A percentile compares a stretch with the other conserved stretches of the same genome.
phyloP scores from a whole-genome alignment of 2,113 vertebrate genomes.

The Terrapene triunguis region DNA sequence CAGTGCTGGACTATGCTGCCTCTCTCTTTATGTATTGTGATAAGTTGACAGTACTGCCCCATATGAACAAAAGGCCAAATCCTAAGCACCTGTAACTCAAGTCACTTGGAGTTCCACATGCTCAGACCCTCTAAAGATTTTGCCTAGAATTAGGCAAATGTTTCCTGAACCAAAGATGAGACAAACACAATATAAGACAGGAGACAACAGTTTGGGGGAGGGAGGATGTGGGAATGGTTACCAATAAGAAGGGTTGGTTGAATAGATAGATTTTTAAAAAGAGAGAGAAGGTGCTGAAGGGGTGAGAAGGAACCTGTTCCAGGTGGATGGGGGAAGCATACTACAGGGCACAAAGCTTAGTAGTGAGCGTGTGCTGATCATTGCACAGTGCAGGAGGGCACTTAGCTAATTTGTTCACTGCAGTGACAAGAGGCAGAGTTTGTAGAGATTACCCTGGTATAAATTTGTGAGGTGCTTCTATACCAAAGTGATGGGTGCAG shows the following conservation, averaged over 20 bases:
- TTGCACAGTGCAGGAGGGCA: background rate
- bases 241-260: background rate
- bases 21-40: background rate
- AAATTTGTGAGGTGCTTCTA: fast-evolving
- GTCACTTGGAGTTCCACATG: background rate
- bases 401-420: fast-evolving
- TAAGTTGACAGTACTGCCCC: background rate
- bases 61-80: background rate
- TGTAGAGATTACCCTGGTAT: background rate
- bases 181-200: background rate
- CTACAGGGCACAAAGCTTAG: fast-evolving
- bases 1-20: background rate
- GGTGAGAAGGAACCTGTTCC: background rate
- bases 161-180: background rate
- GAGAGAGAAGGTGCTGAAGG: background rate
- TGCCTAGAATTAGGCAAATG: background rate
- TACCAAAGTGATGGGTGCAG: background rate
- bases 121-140: background rate
- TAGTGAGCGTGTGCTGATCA: background rate
- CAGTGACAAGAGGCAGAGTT: background rate
- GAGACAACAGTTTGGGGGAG: background rate
- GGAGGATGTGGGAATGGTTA: background rate
- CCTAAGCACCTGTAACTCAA: no score
- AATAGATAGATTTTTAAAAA: background rate
- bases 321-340: background rate